Conservation (phyloP, 1,140 invertebrate genomes). For the Anastrepha obliqua region DNA sequence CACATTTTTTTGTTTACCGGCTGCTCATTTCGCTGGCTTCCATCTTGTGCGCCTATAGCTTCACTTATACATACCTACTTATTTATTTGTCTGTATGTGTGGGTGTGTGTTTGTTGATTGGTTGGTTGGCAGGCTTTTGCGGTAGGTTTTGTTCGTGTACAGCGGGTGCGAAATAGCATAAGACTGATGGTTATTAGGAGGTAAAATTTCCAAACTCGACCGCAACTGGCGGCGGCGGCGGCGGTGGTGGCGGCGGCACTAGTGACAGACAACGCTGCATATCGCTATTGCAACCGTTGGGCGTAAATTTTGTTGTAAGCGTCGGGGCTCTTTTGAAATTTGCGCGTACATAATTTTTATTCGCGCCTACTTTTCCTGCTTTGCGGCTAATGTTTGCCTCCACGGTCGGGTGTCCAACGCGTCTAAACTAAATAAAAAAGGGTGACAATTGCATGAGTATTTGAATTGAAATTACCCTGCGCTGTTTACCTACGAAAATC, state of each 20-base stretch:
- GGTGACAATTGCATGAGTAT: no score
- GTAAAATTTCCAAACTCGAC: neutral
- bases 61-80: neutral
- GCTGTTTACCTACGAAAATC: no score
- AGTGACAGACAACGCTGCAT: neutral
- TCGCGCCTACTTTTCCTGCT: conserved; percentile 31
- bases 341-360: conserved; percentile 28
- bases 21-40: conserved; percentile 9
- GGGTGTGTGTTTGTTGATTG: neutral
- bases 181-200: conserved; percentile 2
- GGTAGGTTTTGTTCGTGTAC: neutral
- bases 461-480: no score
- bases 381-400: neutral
- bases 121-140: conserved; percentile 12
- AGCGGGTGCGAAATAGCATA: neutral
- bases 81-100: no score
- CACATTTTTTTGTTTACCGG: neutral
- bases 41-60: neutral
- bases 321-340: neutral
- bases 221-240: conserved; percentile 9
- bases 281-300: neutral
- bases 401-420: neutral
- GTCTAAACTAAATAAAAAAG: neutral
- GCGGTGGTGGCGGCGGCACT: neutral
- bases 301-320: neutral